Percentiles rank a stretch among this genome's conserved stretches.
phyloP scores from a whole-genome alignment of 2,888 invertebrate genomes.

The Drosophila merina region DNA sequence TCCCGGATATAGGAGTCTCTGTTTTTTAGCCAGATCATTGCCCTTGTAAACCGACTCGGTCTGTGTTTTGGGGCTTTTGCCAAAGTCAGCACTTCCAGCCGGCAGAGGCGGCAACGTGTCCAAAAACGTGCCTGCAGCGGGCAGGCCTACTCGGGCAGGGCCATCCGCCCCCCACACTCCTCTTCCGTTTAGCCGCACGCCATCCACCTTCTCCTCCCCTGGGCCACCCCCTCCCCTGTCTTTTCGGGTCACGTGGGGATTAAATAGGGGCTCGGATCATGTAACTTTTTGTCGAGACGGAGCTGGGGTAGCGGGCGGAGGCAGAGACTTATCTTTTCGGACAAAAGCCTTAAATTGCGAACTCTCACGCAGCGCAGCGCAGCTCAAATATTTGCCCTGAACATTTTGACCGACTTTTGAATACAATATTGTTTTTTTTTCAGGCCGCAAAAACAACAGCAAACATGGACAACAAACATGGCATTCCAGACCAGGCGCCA shows the following conservation, averaged over 20 bases:
- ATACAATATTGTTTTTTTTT: conserved; percentile 1
- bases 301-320: too few relatives aligned
- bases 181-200: too few relatives aligned
- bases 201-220: too few relatives aligned
- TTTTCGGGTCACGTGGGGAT: conserved; percentile 6
- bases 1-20: background rate
- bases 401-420: conserved; percentile 65
- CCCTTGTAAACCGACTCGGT: conserved; percentile 2
- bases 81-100: conserved; percentile 7
- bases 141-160: background rate
- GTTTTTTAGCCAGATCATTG: conserved; percentile 5
- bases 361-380: conserved; percentile 35
- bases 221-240: background rate
- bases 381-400: conserved; percentile 58
- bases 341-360: conserved; percentile 46
- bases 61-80: background rate
- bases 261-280: conserved; percentile 7
- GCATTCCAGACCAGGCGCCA: conserved; percentile 23
- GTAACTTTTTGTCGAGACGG: conserved; percentile 5
- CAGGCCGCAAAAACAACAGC: conserved; percentile 3
- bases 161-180: background rate
- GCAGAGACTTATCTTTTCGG: conserved; percentile 25
- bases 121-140: background rate
- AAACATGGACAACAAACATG: conserved; percentile 28
- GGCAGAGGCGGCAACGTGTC: background rate